Evolutionary conservation across 2,113 vertebrate genomes (phyloP).

Genomic region (Passer montanus): DNA sequence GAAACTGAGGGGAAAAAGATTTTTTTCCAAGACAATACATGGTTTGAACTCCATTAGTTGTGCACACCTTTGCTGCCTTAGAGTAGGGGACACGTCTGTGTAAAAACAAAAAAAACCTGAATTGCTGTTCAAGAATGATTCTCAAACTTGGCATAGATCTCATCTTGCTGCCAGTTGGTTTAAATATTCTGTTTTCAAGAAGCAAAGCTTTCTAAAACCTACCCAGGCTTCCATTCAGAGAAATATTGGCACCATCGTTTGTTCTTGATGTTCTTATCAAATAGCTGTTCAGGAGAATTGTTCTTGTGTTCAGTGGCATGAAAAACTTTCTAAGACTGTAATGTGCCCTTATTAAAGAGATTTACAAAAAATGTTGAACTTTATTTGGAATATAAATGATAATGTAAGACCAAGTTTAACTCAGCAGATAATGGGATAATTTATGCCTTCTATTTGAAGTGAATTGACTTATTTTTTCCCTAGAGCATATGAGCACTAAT

Average conservation of each 20-base stretch:
- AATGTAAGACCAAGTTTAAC: background rate
- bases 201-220: background rate
- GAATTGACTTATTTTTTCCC: background rate
- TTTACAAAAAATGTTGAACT: background rate
- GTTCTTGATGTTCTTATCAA: background rate
- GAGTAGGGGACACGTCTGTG: background rate
- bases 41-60: background rate
- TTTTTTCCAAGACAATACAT: background rate
- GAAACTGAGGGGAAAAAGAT: background rate
- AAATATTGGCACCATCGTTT: background rate
- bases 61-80: background rate
- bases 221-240: background rate
- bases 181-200: background rate
- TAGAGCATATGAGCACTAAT: background rate
- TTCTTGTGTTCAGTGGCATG: background rate
- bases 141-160: background rate
- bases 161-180: background rate
- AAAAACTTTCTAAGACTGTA: background rate
- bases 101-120: background rate
- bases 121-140: background rate
- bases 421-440: background rate
- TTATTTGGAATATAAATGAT: background rate
- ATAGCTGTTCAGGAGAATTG: background rate
- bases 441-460: background rate
- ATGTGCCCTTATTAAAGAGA: background rate